phyloP scores from a whole-genome alignment of 2,113 vertebrate species.

The Plotosus lineatus region DNA sequence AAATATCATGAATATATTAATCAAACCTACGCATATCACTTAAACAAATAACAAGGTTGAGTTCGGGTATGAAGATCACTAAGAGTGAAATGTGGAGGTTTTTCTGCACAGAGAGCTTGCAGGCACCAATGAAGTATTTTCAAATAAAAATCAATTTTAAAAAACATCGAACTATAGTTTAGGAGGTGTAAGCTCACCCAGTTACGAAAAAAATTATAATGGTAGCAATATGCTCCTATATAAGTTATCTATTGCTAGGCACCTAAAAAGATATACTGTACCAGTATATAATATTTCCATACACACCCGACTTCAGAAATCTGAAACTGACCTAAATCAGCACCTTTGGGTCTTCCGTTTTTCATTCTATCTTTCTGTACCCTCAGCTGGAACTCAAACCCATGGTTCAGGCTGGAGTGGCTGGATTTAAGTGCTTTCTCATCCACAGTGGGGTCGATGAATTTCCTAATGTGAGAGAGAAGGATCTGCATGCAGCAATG shows the following conservation, averaged over 20 bases:
- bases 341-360: background rate
- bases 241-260: background rate
- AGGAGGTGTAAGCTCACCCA: no score
- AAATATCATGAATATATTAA: no score
- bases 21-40: no score
- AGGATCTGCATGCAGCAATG: constrained; percentile 76
- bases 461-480: constrained; percentile 74
- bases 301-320: background rate
- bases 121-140: no score
- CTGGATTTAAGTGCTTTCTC: constrained; percentile 83
- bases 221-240: background rate
- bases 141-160: no score
- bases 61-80: no score
- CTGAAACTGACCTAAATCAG: background rate
- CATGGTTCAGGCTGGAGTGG: constrained; percentile 77
- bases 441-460: constrained; percentile 80
- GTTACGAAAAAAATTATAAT: no score
- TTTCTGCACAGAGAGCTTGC: no score
- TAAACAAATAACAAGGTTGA: no score
- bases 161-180: no score
- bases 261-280: background rate
- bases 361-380: background rate
- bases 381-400: constrained; percentile 73
- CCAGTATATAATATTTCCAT: background rate
- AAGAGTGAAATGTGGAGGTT: no score